phyloP scores from a whole-genome alignment of 2,113 vertebrate genomes.

The Phoenicopterus ruber region DNA sequence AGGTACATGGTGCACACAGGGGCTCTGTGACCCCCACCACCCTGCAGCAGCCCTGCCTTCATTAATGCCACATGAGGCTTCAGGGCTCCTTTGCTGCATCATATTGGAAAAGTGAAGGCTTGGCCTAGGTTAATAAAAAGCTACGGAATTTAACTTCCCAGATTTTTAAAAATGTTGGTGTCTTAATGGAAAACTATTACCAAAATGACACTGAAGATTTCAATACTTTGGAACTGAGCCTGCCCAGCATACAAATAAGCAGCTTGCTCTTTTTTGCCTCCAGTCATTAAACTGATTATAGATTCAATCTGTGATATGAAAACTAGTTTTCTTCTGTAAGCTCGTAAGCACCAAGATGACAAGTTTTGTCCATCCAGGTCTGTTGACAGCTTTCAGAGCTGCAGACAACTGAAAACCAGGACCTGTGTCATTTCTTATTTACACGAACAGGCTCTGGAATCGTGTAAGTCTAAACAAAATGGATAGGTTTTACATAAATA shows the following conservation, averaged over 20 bases:
- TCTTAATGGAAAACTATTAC: background rate
- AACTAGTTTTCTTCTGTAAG: background rate
- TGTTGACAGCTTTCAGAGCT: background rate
- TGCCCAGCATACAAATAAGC: background rate
- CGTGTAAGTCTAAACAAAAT: background rate
- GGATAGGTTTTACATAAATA: background rate
- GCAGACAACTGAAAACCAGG: background rate
- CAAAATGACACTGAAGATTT: background rate
- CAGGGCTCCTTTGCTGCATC: background rate
- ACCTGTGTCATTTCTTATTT: background rate
- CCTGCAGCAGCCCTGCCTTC: background rate
- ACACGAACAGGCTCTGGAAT: background rate
- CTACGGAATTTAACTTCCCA: background rate
- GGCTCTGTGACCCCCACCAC: background rate
- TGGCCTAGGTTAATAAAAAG: background rate
- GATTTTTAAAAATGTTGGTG: background rate
- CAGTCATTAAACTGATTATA: background rate
- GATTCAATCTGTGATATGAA: background rate
- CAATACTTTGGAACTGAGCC: background rate
- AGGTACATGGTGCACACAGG: background rate
- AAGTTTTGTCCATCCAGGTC: background rate
- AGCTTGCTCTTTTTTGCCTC: background rate
- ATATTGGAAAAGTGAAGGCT: background rate
- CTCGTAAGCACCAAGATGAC: background rate
- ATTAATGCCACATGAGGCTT: background rate